phyloP scores from a whole-genome alignment of 1,140 invertebrate species.

The Leptonema lineaticorne region DNA sequence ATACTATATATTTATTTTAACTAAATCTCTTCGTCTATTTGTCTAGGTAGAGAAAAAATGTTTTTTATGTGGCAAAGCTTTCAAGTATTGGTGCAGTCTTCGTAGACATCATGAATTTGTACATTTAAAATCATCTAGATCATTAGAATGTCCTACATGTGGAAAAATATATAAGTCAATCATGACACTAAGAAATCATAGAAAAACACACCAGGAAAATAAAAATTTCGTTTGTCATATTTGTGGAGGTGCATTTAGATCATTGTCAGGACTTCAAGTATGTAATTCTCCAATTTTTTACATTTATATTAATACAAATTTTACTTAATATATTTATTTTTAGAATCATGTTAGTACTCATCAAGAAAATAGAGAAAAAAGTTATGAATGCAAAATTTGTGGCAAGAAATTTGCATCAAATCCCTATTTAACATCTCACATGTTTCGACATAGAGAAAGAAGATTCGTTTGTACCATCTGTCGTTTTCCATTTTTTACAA shows the following conservation, averaged over 20 bases:
- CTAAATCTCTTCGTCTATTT: neutral
- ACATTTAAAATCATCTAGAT: constrained; percentile 44
- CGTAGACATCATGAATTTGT: constrained; percentile 47
- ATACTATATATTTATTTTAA: neutral
- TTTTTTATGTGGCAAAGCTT: constrained; percentile 48
- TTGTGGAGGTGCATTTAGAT: constrained; percentile 49
- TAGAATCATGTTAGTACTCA: constrained; percentile 52
- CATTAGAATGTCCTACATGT: constrained; percentile 47
- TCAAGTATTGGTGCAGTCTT: constrained; percentile 47
- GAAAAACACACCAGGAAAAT: constrained; percentile 45
- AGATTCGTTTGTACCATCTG: constrained; percentile 51
- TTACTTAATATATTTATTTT: constrained; percentile 36
- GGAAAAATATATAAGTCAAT: constrained; percentile 48
- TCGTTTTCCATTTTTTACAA: constrained; percentile 52
- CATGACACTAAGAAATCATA: constrained; percentile 46
- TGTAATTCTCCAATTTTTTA: neutral
- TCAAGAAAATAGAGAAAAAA: constrained; percentile 47
- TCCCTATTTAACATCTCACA: constrained; percentile 46
- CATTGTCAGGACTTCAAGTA: constrained; percentile 46
- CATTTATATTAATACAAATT: neutral
- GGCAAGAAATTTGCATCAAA: constrained; percentile 53
- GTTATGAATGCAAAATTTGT: constrained; percentile 50
- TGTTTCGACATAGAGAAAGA: constrained; percentile 46
- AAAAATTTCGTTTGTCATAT: constrained; percentile 48
- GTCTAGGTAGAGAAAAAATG: constrained; percentile 46